A percentile compares a stretch with the other conserved stretches of the same genome.
These are phyloP conservation scores for Montipora capitata DNA, from an alignment of 92 coral and sea anemone genomes.

Conservation along the genomic window DNA sequence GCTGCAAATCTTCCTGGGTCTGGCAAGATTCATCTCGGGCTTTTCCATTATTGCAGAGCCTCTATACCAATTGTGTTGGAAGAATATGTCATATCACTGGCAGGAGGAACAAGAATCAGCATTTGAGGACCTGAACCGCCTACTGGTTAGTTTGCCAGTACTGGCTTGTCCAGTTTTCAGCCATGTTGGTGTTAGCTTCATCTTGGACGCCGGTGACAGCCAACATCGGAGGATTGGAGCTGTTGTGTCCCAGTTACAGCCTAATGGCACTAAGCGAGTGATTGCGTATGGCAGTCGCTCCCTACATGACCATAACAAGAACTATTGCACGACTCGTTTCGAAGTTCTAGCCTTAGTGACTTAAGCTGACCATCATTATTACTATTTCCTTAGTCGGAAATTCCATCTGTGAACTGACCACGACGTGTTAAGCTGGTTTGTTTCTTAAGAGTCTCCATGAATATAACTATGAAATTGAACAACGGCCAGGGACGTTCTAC, in stretches of 20 bases:
- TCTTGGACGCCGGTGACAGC: slow-evolving; percentile 67
- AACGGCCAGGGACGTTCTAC: slow-evolving; percentile 65
- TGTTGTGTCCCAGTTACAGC: slow-evolving; percentile 58
- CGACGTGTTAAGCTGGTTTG: slow-evolving; percentile 52
- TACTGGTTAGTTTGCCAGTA: slow-evolving; percentile 57
- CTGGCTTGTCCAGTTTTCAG: slow-evolving; percentile 74
- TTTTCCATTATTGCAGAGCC: background rate
- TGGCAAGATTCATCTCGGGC: background rate
- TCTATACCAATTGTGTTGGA: background rate
- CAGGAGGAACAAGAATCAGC: slow-evolving; percentile 36
- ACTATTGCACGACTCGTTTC: slow-evolving; percentile 67
- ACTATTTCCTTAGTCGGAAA: slow-evolving; percentile 38
- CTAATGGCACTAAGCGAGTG: slow-evolving; percentile 58
- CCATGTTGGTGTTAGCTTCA: slow-evolving; percentile 44
- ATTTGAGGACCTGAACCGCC: slow-evolving; percentile 39
- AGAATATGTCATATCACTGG: slow-evolving; percentile 52
- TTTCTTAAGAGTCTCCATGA: slow-evolving; percentile 57
- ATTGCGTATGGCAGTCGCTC: background rate
- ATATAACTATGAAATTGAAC: slow-evolving; percentile 50
- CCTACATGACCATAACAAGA: slow-evolving; percentile 69
- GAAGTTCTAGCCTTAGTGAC: slow-evolving; percentile 63
- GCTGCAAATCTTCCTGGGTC: background rate
- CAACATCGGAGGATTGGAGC: slow-evolving; percentile 50
- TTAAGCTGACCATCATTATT: slow-evolving; percentile 54
- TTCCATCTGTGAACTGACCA: slow-evolving; percentile 55